Evolutionary conservation across 2,113 vertebrate genomes (phyloP), one percentile per base, ranked within the genome.

Genomic region (Chauna torquata): DNA sequence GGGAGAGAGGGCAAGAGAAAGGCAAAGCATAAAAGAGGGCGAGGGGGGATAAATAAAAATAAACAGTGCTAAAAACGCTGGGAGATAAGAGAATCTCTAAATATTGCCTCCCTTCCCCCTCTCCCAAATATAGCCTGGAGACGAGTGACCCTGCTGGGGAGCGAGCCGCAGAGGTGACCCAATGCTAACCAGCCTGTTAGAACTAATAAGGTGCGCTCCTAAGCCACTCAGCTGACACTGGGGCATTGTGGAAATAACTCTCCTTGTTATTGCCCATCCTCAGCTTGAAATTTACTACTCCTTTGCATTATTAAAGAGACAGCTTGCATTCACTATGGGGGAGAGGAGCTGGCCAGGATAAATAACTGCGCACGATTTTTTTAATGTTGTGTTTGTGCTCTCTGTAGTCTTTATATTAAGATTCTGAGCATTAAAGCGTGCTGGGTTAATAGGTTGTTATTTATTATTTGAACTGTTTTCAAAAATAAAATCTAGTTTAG

Each of bases 191-290:
- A 98, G 98, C 98, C 98, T 98, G 97, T 97, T 98, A 98, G 97
- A 98, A 98, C 98, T 98, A 98, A 98, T 98, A 97, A 98, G 98
- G 98, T 98, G 98, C 97, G 96, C 98, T 98, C 97, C 97, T 98
- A 97, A 98, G 98, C 97, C 97, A 98, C 97, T 97, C 97, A 97
- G 94, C 96, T 97, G 98, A 98, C 98, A 98, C 98, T 96, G 98
- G 97, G 97, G 97, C 98, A 95, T 95, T 84, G 81, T 96, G 97
- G 97, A 98, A 97, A 98, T 97, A 96, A 90, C 97, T 97, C 98
- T 97, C 97, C 98, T 98, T 97, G 97, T 98, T 98, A 98, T 94
- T 97, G 97, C 97, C 98, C 97, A 97, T 96, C 97, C 98, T 97
- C 98, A 97, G 98, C 97, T 98, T 98, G 97, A 97, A 98, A 98